Evolutionary conservation across 2,113 vertebrate species (phyloP), one percentile per base, ranked within the genome.

Genomic region (Engraulis encrasicolus): DNA sequence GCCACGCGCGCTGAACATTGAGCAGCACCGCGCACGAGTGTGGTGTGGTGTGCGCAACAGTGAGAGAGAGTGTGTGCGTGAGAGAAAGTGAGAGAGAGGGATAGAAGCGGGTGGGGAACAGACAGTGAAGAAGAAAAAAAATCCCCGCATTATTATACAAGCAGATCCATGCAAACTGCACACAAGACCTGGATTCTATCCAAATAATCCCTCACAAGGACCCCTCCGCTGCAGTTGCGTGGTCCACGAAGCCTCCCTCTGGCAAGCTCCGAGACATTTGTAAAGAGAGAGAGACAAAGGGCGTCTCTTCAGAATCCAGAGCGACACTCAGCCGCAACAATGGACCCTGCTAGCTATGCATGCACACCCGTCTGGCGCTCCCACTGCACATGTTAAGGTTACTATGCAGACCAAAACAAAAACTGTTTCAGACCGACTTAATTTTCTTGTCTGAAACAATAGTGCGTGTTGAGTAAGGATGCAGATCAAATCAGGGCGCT

Each of bases 311-410:
- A 82, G 86, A 84, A 82, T 83, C 81, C 84, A 82, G 78, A 88
- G 88, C 86, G 88, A 88, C 92, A 90, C 90, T 87, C 91, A 82
- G 89, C 89, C 66, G 88, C 89, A 93, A 91, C 93, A 92, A 93
- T 92, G 90, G 86, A 83, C 15, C 34, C 48, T 15, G n/a, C n/a
- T n/a, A n/a, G n/a, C 50, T 87, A 86, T 86, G 85, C 90, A 58
- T 87, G 66, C 66, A 74, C 23, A 74, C 27, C 66, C 66, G 66
- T 74, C 66, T 74, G 66, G 66, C 31, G 27, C 31, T 74, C 66
- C 31, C n/a, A n/a, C n/a, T 15, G 66, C 66, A 74, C 34, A 5
- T 34, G 66, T 36, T 74, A 27, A 31, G 12, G 66, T 31, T 74
- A 74, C 66, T 27, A 74, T 74, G 66, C 66, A 74, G 14, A 74